Evolutionary conservation across 2,797 vertebrate genomes (phyloP), one percentile per base, ranked within the genome.

Genomic region (Hydrophis major): DNA sequence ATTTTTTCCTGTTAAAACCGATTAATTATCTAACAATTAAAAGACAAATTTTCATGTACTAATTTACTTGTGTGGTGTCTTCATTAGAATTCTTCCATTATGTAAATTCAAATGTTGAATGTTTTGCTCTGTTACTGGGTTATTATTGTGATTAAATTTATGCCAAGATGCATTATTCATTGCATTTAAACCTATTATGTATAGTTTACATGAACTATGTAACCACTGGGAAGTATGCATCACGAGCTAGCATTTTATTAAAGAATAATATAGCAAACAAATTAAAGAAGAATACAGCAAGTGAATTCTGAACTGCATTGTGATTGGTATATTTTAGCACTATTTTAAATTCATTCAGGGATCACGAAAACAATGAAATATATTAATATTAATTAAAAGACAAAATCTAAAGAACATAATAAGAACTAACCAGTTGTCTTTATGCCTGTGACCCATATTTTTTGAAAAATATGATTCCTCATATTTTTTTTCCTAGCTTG

Each of bases 51-150:
- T 93, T 87, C 89, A 86, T 11, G n/a, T 89, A 89, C 90, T 91
- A 91, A 91, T 92, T 47, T 92, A 86, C 22, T 94, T 89, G 66
- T 32, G 86, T 28, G 87, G 69, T 69, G 56, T 59, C 93, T 91
- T 94, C 89, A 92, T 94, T 94, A 89, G 93, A 94, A 94, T 86
- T 83, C 69, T 91, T 92, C 93, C 89, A 94, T 94, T 94, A 92
- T 92, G 89, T 89, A 92, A 94, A 92, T 94, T 91, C 37, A 91
- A 69, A 91, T 91, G 93, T 92, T 94, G 93, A 94, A 92, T 92
- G 93, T 92, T 94, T 94, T 83, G 50, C 59, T 91, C 91, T 92
- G 50, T 90, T 91, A 89, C 92, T 89, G 89, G 53, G 88, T 92
- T 94, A 92, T 92, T 90, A 92, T 89, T 89, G 69, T 94, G 87